Conservation (phyloP, 2,113 vertebrate genomes). For the Verasper variegatus region DNA sequence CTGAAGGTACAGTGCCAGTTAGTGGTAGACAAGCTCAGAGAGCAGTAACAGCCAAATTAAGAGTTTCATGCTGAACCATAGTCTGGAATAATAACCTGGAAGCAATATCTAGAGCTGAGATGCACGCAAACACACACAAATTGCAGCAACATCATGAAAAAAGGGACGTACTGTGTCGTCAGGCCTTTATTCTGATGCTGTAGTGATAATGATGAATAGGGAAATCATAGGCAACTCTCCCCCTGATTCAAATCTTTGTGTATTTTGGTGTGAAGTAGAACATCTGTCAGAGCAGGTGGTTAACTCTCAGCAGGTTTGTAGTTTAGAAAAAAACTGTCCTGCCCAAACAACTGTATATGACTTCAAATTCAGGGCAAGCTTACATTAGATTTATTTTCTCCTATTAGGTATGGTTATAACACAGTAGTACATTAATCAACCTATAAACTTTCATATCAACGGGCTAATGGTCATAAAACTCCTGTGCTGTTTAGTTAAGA, state of each 20-base stretch:
- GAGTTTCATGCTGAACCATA: constrained; percentile 15
- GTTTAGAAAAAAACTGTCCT: background rate
- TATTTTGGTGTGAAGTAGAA: background rate
- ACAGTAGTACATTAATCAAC: background rate
- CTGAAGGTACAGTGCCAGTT: constrained; percentile 56
- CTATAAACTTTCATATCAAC: background rate
- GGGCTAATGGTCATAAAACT: background rate
- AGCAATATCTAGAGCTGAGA: constrained; percentile 12
- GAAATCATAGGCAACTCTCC: background rate
- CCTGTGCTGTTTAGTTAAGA: background rate
- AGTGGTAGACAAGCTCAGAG: constrained; percentile 43
- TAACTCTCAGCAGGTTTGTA: background rate
- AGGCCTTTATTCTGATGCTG: background rate
- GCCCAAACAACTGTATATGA: background rate
- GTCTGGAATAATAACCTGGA: constrained; percentile 15
- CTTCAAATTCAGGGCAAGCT: background rate
- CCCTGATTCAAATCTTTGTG: too few species aligned
- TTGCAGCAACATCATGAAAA: background rate
- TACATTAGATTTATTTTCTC: background rate
- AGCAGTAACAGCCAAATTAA: constrained; percentile 34
- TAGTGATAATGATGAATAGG: background rate
- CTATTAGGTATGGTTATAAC: background rate
- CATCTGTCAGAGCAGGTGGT: background rate
- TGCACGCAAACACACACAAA: constrained; percentile 18
- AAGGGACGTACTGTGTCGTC: background rate